Base-by-base conservation (phyloP, 1,140 invertebrate species). In the Drosophila parvula region DNA sequence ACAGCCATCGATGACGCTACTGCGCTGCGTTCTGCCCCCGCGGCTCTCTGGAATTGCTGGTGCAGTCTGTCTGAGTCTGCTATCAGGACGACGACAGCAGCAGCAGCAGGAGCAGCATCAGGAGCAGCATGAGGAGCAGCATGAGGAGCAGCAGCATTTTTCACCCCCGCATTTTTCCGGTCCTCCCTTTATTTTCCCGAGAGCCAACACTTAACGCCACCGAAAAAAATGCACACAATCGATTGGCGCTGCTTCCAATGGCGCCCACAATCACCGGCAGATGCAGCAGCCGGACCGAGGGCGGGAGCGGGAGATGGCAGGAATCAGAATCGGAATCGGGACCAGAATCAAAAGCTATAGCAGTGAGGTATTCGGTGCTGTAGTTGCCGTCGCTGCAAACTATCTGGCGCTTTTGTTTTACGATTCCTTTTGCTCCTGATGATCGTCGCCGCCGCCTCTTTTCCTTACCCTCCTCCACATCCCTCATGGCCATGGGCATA, bases 341-440 rank as follows among this genome's bases (percentile, higher is more conserved):
- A 45, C 44, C 40, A 68, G 41, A 64, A 61, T 61, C 71, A 76
- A 38, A 36, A 74, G 60, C 51, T 34, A 40, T 32, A 34, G 43
- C 55, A 57, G 59, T 53, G 59, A 63, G 67, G 51, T 63, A 63
- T 64, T 63, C 32, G 12, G 58, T 65, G 57, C 51, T 77, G 58
- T 71, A 70, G 57, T 59, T 78, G 61, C 57, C 68, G 74, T 58
- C 68, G 76, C 71, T 88, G 82, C 83, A 82, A 88, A 86, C 82
- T 86, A 86, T 86, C 82, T 89, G 83, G 86, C 84, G 84, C 83
- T 89, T 88, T 88, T 88, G 83, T 88, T 88, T 88, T 88, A 88
- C 84, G 84, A 89, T 88, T 88, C 84, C 84, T 88, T 88, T 88
- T 89, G 80, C 51, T 61, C 73, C 88, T 67, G 83, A 83, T 86